Percentiles rank a stretch among this genome's conserved stretches.
These are phyloP conservation scores for Anarsia innoxiella DNA, from an alignment of 2,888 invertebrate genomes.

Conservation along the genomic window DNA sequence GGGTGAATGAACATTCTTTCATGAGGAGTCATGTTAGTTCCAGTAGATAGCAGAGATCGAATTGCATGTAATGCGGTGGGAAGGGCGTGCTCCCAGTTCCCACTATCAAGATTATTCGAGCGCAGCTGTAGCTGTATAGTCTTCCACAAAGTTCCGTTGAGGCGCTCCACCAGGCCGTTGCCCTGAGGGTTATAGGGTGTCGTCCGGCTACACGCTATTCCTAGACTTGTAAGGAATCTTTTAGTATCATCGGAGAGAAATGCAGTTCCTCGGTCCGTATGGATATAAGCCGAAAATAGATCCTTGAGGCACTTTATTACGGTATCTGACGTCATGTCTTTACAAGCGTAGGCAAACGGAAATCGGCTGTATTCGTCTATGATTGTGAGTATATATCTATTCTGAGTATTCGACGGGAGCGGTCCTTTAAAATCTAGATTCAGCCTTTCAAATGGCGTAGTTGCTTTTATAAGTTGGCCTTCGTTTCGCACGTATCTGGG, in stretches of 20 bases:
- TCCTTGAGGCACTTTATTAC: conserved; percentile 11
- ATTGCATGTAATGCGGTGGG: conserved; percentile 14
- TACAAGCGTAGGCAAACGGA: conserved; percentile 15
- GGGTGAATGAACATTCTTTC: conserved; percentile 13
- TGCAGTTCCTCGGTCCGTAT: conserved; percentile 11
- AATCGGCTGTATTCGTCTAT: conserved; percentile 17
- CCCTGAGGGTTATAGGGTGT: conserved; percentile 13
- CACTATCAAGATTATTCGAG: neutral
- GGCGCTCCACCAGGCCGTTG: conserved; percentile 9
- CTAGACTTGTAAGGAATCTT: neutral
- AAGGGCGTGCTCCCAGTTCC: conserved; percentile 13
- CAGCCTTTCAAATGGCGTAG: conserved; percentile 17
- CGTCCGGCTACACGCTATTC: conserved; percentile 8
- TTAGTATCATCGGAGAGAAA: conserved; percentile 10
- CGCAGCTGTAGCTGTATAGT: neutral
- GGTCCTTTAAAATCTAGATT: conserved; percentile 20
- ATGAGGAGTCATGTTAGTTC: conserved; percentile 14
- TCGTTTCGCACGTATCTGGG: conserved; percentile 11
- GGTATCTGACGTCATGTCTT: conserved; percentile 9
- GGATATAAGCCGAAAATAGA: conserved; percentile 12
- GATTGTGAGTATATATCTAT: conserved; percentile 16
- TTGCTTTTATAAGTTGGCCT: conserved; percentile 15
- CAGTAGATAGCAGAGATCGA: conserved; percentile 14
- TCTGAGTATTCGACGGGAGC: conserved; percentile 14
- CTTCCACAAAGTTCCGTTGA: neutral